phyloP scores from a whole-genome alignment of 2,888 invertebrate species.

The Arrhopalites spinosus region DNA sequence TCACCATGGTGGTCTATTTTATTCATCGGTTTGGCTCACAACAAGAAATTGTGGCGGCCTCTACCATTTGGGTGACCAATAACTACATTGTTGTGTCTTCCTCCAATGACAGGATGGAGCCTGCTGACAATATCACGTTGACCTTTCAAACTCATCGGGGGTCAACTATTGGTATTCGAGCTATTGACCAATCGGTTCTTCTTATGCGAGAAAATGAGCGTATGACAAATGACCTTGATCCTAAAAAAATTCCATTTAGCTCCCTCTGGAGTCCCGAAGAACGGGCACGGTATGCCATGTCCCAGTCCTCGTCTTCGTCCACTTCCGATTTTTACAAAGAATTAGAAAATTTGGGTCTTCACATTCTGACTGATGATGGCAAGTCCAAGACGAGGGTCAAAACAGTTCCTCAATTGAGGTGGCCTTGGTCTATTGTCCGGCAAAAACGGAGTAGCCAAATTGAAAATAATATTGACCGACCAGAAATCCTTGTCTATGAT shows the following conservation, averaged over 20 bases:
- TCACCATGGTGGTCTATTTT: neutral
- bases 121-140: neutral
- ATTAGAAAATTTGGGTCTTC: neutral
- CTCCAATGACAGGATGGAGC: neutral
- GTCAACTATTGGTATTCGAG: constrained; percentile 21
- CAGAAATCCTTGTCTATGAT: no score
- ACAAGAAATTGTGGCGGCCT: neutral
- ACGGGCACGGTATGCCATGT: neutral
- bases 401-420: no score
- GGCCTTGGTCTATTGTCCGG: no score
- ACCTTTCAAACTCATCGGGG: neutral
- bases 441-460: no score
- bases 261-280: neutral
- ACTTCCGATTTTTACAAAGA: neutral
- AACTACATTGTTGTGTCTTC: neutral
- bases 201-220: neutral
- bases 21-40: neutral
- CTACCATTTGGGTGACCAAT: neutral
- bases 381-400: neutral
- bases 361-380: constrained; percentile 9
- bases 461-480: no score
- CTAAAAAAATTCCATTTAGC: constrained; percentile 4
- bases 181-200: constrained; percentile 25
- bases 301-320: neutral
- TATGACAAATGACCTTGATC: neutral